Conservation (phyloP, 2,113 vertebrate species). For the Spheniscus mendiculus region DNA sequence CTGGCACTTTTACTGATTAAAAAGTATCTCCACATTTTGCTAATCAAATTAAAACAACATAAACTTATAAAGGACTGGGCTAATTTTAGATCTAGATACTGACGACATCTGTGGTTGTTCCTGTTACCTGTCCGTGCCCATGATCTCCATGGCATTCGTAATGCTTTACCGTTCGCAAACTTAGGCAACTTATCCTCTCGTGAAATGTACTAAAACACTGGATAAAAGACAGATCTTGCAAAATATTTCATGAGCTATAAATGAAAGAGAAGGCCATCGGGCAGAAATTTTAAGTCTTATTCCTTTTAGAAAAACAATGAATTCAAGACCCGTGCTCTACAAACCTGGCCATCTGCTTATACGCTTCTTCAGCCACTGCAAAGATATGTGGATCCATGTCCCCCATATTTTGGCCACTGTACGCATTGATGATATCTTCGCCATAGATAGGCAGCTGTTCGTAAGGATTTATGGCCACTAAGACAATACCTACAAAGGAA, state of each 20-base stretch:
- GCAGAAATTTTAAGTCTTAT: not conserved
- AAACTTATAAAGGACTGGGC: not conserved
- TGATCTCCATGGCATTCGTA: not conserved
- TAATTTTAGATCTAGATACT: conserved; percentile 23
- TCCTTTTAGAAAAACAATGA: not conserved
- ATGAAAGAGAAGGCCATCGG: not conserved
- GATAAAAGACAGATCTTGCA: not conserved
- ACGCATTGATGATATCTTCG: conserved; percentile 96
- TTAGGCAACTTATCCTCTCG: not conserved
- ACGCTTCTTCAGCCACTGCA: conserved; percentile 96
- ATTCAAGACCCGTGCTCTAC: conserved; percentile 23
- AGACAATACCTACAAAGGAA: conserved; percentile 86
- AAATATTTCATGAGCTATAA: not conserved
- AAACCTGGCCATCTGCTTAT: conserved; percentile 99
- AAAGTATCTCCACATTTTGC: not conserved
- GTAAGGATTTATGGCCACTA: conserved; percentile 98
- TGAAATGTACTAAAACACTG: not conserved
- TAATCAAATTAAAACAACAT: not conserved
- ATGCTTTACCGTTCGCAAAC: not conserved
- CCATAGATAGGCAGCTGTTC: conserved; percentile 97
- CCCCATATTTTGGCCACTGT: conserved; percentile 98
- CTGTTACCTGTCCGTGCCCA: not conserved
- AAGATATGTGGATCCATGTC: conserved; percentile 99
- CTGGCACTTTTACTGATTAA: not conserved
- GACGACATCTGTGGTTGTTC: not conserved